Base-by-base conservation (phyloP, 2,888 invertebrate genomes). In the Calameuta pallipes region DNA sequence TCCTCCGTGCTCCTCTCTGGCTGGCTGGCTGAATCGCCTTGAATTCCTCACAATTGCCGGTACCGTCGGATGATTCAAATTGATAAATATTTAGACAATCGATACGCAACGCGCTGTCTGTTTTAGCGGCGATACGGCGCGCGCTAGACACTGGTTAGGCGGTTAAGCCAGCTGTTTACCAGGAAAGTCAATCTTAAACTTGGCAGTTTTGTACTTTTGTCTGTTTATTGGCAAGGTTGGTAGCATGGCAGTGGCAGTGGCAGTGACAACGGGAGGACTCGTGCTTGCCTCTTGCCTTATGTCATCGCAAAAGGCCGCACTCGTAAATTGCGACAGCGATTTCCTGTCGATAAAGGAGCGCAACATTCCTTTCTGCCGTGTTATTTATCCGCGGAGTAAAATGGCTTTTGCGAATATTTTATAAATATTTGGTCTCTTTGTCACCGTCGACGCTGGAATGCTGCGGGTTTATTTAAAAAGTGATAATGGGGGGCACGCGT, bases 351-450 rank as follows among this genome's bases (percentile, higher is more conserved):
- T 56, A 56, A 56, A 56, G 23, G 23, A 56, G 56, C 56, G 23
- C 56, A 56, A 34, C 71, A 71, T 71, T 71, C 71, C 71, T 71
- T 71, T 71, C 71, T 23, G 33, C 71, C 11, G 71, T 34, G 31
- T 31, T 71, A 71, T 71, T 71, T 71, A 71, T 23, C 31, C 71
- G 34, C 33, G 1, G 71, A 31, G 71, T 31, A 13, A 34, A 71
- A 71, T 34, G 71, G 33, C 15, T 76, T 80, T 81, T 82, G 82
- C 83, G 83, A 83, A 84, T 83, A 85, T 80, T 81, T 82, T 83
- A 85, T 85, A 86, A 86, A 86, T 85, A 85, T 85, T 84, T 80
- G 76, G 80, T 80, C 78, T 82, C 82, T 84, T 86, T 83, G 85
- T 86, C 85, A 84, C 84, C 78, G 80, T 78, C 78, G 75, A 77